A percentile compares a stretch with the other conserved stretches of the same genome.
phyloP scores from a whole-genome alignment of 1,140 invertebrate genomes.

The Yoshiicerus persimilis region DNA sequence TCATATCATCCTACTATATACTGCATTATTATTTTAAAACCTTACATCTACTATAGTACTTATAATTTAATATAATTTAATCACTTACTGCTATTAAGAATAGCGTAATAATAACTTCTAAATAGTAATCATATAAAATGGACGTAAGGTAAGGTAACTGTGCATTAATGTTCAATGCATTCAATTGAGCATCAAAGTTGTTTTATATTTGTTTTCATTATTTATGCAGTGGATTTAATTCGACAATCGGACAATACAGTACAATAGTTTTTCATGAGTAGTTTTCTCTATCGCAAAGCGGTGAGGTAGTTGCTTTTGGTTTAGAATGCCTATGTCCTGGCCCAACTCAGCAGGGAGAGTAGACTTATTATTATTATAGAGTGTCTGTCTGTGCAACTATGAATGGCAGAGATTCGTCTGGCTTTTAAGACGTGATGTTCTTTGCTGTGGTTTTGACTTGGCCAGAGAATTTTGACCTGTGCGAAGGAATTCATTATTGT shows the following conservation, averaged over 20 bases:
- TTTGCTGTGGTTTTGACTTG: neutral
- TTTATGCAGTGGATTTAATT: neutral
- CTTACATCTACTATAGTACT: too few relatives aligned
- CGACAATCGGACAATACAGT: neutral
- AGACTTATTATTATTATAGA: neutral
- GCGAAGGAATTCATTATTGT: conserved; percentile 9
- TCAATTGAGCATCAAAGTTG: neutral
- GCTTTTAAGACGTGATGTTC: neutral
- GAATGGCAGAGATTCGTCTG: neutral
- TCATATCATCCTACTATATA: too few relatives aligned
- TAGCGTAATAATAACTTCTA: neutral
- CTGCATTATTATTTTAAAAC: too few relatives aligned
- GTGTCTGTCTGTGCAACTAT: neutral
- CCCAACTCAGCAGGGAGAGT: neutral
- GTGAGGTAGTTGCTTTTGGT: neutral
- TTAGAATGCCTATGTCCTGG: neutral
- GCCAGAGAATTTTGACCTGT: conserved; percentile 16
- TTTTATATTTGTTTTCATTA: neutral
- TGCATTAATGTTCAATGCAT: neutral
- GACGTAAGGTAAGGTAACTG: too few relatives aligned
- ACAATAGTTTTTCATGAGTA: neutral
- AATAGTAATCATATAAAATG: neutral
- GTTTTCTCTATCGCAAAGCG: neutral
- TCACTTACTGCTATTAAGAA: too few relatives aligned
- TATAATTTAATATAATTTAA: too few relatives aligned